Evolutionary conservation across 2,113 vertebrate species (phyloP).

Genomic region (Ornithorhynchus anatinus): DNA sequence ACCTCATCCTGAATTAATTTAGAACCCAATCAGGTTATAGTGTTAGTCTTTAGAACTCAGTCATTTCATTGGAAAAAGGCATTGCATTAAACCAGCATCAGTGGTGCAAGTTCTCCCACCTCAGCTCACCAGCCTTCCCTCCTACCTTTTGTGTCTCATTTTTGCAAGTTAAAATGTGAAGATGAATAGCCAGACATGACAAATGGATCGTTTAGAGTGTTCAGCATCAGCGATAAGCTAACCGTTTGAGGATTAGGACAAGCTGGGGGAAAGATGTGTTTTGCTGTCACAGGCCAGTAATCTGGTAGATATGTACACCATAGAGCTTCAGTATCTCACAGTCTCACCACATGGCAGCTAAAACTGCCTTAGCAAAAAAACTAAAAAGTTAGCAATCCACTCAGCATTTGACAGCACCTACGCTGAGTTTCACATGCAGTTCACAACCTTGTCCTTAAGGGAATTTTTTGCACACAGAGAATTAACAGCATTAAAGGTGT

Average conservation of each 20-base stretch:
- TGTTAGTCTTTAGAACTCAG: too few species aligned
- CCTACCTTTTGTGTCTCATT: neutral
- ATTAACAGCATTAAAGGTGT: neutral
- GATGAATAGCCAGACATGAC: conserved; percentile 19
- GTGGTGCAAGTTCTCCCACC: too few species aligned
- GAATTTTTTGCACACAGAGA: neutral
- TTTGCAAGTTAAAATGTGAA: conserved; percentile 13
- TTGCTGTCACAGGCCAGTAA: conserved; percentile 18
- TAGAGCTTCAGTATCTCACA: neutral
- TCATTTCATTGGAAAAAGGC: too few species aligned
- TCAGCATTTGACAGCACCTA: neutral
- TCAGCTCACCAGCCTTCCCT: conserved; percentile 8
- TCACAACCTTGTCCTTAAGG: neutral
- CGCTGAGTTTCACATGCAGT: neutral
- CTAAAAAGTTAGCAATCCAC: neutral
- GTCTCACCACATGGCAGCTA: neutral
- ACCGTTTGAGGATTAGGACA: conserved; percentile 7
- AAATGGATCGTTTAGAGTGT: conserved; percentile 32
- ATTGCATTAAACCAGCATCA: too few species aligned
- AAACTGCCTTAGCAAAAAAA: neutral
- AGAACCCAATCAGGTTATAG: too few species aligned
- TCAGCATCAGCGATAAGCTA: conserved; percentile 20
- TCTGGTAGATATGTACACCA: neutral
- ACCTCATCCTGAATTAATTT: too few species aligned
- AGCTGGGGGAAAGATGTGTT: neutral